A percentile compares a stretch with the other conserved stretches of the same genome.
phyloP scores from a whole-genome alignment of 2,797 vertebrate species.

The Cirrhinus mrigala region DNA sequence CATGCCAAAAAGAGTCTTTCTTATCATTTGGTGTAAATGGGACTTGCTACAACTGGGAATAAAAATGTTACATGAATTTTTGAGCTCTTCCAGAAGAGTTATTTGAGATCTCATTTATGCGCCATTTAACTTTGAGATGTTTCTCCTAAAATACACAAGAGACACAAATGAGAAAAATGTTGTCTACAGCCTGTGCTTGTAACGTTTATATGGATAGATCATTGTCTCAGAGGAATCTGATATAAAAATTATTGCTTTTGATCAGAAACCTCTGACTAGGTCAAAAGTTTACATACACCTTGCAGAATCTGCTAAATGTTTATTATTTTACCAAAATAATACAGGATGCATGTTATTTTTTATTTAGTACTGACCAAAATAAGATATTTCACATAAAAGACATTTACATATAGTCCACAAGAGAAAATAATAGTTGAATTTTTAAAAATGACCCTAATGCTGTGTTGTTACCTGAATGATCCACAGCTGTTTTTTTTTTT shows the following conservation, averaged over 20 bases:
- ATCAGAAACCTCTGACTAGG: not conserved
- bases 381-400: too few relatives aligned
- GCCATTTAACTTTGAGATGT: conserved; percentile 13
- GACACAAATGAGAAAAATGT: not conserved
- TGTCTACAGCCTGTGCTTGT: not conserved
- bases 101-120: not conserved
- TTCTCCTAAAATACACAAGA: not conserved
- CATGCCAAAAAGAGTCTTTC: conserved; percentile 9
- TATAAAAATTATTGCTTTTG: not conserved
- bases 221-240: not conserved
- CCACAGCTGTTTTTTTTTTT: too few relatives aligned
- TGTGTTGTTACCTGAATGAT: too few relatives aligned
- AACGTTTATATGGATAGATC: not conserved
- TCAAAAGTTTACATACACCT: too few relatives aligned
- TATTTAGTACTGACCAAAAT: too few relatives aligned
- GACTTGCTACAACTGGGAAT: conserved; percentile 25
- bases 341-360: too few relatives aligned
- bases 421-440: too few relatives aligned
- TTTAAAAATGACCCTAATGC: too few relatives aligned
- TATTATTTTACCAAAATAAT: too few relatives aligned
- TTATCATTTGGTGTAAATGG: conserved; percentile 12
- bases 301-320: too few relatives aligned
- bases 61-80: not conserved
- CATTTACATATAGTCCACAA: too few relatives aligned
- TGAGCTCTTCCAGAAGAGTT: conserved; percentile 3